These are phyloP conservation scores for Sebastes glaucus DNA, from an alignment of 2,797 vertebrate genomes.

Conservation along the genomic window DNA sequence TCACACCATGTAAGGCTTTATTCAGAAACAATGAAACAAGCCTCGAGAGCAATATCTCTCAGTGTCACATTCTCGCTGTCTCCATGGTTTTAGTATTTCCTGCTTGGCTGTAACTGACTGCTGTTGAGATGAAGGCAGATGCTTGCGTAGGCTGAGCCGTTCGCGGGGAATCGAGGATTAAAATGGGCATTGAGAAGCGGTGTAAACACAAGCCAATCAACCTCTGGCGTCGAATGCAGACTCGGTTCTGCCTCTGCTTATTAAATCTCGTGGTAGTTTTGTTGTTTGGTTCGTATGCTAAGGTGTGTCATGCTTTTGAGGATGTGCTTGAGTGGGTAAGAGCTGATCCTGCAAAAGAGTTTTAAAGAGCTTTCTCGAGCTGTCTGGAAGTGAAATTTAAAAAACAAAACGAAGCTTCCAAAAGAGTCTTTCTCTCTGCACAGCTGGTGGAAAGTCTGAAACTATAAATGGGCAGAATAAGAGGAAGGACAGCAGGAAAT, in stretches of 20 bases:
- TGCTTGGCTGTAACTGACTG: slow-evolving; percentile 49
- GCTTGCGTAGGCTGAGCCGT: slow-evolving; percentile 59
- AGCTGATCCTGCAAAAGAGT: slow-evolving; percentile 13
- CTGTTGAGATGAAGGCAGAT: slow-evolving; percentile 55
- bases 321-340: neutral
- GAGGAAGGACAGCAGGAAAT: slow-evolving; percentile 7
- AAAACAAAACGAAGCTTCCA: neutral
- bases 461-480: neutral
- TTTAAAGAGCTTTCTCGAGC: slow-evolving; percentile 6
- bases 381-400: neutral
- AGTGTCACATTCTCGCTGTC: slow-evolving; percentile 69
- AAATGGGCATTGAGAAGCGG: slow-evolving; percentile 23
- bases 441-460: slow-evolving; percentile 10
- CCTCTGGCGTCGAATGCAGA: neutral
- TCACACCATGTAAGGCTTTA: slow-evolving; percentile 75
- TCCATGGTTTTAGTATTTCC: slow-evolving; percentile 68
- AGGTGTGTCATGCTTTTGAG: neutral
- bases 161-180: slow-evolving; percentile 45
- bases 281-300: neutral
- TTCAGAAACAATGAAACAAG: slow-evolving; percentile 64
- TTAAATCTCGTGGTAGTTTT: neutral
- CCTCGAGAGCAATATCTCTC: slow-evolving; percentile 57
- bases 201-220: slow-evolving; percentile 53
- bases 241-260: neutral
- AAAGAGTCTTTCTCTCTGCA: neutral